Evolutionary conservation across 2,888 invertebrate species (phyloP), one percentile per base, ranked within the genome.

Genomic region (Tipula lateralis): DNA sequence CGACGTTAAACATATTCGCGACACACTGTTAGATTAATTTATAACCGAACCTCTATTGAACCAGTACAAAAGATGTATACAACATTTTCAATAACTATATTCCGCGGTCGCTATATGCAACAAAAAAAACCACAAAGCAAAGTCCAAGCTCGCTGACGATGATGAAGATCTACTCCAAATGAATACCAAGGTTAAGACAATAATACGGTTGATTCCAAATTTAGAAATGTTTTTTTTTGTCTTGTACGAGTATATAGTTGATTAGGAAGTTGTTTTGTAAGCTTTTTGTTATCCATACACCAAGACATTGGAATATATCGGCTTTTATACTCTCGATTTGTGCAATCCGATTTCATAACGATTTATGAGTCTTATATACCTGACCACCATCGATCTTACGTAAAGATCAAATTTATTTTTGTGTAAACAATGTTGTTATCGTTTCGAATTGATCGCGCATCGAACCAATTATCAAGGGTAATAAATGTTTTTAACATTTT

Each of bases 381-480:
- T 44, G 1, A 9, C 2, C 9, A 5, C 24, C 24, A n/a, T n/a
- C n/a, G 66, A 1, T 66, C 66, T 66, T 66, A 66, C 66, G 12
- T 66, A 66, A 66, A 66, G 2, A 66, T 66, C 9, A 16, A 36
- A 36, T 66, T 24, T 24, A n/a, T 44, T 66, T 12, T 66, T 24
- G 0, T 66, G 24, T 66, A 66, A 24, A 66, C 24, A 50, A 50
- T 66, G 66, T 66, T 66, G 66, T 66, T 66, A 66, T 66, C 66
- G 66, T 66, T 66, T 66, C 66, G 12, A 66, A 24, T 24, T n/a
- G 24, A 24, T 66, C 19, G 66, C 66, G 66, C 24, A 66, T 66
- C 66, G 24, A 66, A 66, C 66, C 66, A 66, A 66, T 66, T 66
- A 66, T 19, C 66, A 66, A 66, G 66, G 66, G 66, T 66, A 66